These are phyloP conservation scores for Dryococelus australis DNA, from an alignment of 2,888 invertebrate species.

Conservation along the genomic window DNA sequence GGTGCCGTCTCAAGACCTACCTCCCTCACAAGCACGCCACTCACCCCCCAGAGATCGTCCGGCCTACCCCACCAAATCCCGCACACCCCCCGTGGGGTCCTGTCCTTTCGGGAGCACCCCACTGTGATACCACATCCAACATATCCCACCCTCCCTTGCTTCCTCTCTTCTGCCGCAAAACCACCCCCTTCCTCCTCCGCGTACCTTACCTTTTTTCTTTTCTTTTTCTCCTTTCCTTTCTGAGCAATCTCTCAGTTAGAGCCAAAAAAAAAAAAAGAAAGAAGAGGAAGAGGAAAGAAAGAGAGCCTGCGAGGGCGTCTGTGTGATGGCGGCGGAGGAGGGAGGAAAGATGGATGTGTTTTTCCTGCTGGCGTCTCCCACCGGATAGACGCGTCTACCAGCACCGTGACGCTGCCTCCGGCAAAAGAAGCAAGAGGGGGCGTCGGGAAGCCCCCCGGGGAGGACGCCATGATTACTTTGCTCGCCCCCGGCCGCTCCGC, in stretches of 20 bases:
- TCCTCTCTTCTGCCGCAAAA: constrained; percentile 24
- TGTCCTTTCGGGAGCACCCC: constrained; percentile 36
- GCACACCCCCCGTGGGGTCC: constrained; percentile 34
- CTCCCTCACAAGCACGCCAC: no score
- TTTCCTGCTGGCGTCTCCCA: constrained; percentile 37
- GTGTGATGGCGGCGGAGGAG: background rate
- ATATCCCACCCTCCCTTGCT: constrained; percentile 38
- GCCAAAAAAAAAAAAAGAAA: constrained; percentile 35
- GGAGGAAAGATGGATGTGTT: constrained; percentile 41
- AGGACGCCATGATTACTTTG: constrained; percentile 37
- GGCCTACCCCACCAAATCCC: constrained; percentile 29
- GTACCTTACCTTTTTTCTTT: constrained; percentile 35
- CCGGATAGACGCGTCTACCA: constrained; percentile 38
- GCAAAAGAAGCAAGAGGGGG: constrained; percentile 25
- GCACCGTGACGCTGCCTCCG: constrained; percentile 35
- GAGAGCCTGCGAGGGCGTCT: constrained; percentile 13
- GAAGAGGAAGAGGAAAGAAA: constrained; percentile 13
- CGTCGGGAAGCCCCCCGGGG: constrained; percentile 28
- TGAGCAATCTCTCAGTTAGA: constrained; percentile 39
- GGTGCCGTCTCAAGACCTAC: constrained; percentile 20
- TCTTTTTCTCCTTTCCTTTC: constrained; percentile 33
- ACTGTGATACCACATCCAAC: constrained; percentile 43
- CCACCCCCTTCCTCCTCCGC: constrained; percentile 29
- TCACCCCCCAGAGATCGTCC: background rate
- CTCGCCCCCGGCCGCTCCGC: background rate